Conservation (phyloP, 2,113 vertebrate species). For the Chaetops frenatus region DNA sequence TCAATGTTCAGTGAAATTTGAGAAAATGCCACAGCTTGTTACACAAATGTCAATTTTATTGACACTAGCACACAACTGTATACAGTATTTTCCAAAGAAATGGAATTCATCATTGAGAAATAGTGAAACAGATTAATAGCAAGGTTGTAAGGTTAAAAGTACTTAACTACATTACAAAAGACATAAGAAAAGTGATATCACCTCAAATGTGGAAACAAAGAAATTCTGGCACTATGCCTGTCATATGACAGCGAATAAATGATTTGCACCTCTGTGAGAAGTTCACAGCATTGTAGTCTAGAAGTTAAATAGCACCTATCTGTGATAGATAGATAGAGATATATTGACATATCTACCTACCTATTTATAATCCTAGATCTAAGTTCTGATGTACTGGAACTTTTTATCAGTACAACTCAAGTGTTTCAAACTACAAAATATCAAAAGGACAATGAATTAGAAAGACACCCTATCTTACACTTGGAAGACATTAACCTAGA, state of each 20-base stretch:
- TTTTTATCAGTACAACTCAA: neutral
- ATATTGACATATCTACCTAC: neutral
- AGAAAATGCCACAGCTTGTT: constrained; percentile 80
- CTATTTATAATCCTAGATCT: neutral
- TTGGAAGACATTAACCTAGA: neutral
- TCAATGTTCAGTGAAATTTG: constrained; percentile 63
- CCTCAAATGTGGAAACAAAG: constrained; percentile 60
- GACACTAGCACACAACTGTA: constrained; percentile 84
- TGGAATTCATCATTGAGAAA: constrained; percentile 67
- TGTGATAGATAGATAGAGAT: neutral
- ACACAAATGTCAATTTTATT: constrained; percentile 88
- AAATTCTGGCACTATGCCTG: constrained; percentile 67
- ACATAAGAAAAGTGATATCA: constrained; percentile 63
- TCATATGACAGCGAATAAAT: constrained; percentile 24
- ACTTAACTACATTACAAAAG: constrained; percentile 66
- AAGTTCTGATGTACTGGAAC: neutral
- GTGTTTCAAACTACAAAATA: constrained; percentile 15
- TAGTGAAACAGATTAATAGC: constrained; percentile 66
- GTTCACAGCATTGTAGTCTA: constrained; percentile 25
- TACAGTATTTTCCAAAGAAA: constrained; percentile 79
- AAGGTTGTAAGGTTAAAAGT: constrained; percentile 58
- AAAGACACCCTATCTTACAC: neutral
- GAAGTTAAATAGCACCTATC: constrained; percentile 31
- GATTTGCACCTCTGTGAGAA: constrained; percentile 56
- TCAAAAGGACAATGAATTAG: neutral